A percentile compares a stretch with the other conserved stretches of the same genome.
phyloP scores from a whole-genome alignment of 2,888 invertebrate species.

The Caenorhabditis wallacei region DNA sequence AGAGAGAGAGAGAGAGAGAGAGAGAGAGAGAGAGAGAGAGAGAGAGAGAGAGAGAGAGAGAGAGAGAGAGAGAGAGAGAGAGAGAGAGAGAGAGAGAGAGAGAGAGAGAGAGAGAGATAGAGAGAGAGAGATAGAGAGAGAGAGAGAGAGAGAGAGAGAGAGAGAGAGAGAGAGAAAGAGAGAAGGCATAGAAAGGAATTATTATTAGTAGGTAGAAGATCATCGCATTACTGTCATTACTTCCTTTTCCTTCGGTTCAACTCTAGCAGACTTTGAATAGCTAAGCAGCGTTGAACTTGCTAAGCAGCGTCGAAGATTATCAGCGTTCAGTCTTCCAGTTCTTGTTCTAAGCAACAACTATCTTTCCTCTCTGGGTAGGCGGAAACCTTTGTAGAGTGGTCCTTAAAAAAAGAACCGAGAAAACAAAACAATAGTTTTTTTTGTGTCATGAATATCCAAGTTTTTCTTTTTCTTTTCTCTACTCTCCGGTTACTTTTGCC shows the following conservation, averaged over 20 bases:
- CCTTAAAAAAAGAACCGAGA: background rate
- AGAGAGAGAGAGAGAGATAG: background rate
- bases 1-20: background rate
- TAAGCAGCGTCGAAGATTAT: too few species aligned
- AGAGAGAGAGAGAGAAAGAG: background rate
- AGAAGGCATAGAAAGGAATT: background rate
- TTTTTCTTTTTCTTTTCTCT: background rate
- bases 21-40: background rate
- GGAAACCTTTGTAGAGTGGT: background rate
- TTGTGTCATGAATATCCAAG: constrained; percentile 19
- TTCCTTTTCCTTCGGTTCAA: background rate
- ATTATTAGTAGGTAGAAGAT: constrained; percentile 6
- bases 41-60: background rate
- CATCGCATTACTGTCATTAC: background rate
- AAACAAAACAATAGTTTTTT: background rate
- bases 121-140: background rate
- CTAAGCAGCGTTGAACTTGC: background rate
- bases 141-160: background rate
- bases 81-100: background rate
- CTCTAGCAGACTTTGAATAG: too few species aligned
- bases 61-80: background rate
- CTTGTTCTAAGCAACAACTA: too few species aligned
- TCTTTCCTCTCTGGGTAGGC: background rate
- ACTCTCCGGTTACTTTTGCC: background rate
- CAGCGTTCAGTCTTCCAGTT: too few species aligned